Base-by-base conservation (phyloP, 2,888 invertebrate genomes). In the Cyclophora punctaria region DNA sequence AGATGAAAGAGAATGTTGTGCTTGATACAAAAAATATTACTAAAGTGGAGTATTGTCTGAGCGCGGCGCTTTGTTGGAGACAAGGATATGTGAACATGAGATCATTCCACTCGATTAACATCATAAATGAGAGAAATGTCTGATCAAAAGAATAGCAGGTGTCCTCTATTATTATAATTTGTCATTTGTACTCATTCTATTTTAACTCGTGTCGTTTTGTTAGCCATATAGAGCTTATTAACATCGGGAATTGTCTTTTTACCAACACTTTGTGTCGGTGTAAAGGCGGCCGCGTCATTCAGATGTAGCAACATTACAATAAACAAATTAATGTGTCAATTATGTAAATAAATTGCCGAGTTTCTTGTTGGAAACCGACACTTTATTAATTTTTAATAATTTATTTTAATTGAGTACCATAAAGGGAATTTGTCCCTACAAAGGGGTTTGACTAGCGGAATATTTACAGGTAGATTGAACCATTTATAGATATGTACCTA, bases 141-240 rank as follows among this genome's bases (percentile, higher is more conserved):
- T 72, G 86, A 87, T 88, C 88, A 85, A 86, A 86, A 86, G 87
- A 81, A 87, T 84, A 84, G 80, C 88, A 88, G 88, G 88, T 88
- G 87, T 84, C 71, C 74, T 73, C 79, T 80, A 83, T 87, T 88
- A 84, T 80, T 76, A 83, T 80, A 83, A 86, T 86, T 83, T 83
- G 84, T 85, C 84, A 86, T 85, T 82, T 74, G 75, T 75, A 70
- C 73, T 79, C 76, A 75, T 75, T 71, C 71, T 61, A 66, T 69
- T 78, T 78, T 75, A 72, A 73, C 75, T 75, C 75, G 76, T 79
- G 71, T 81, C 70, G 70, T 76, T 71, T 74, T 69, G 71, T 72
- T 66, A 65, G 63, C 64, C 64, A 67, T 72, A 62, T 64, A 64
- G 60, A 60, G 67, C 69, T 73, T 77, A 80, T 78, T 76, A 77